These are phyloP conservation scores for Zeuzera pyrina DNA, from an alignment of 2,888 invertebrate genomes.

Conservation along the genomic window DNA sequence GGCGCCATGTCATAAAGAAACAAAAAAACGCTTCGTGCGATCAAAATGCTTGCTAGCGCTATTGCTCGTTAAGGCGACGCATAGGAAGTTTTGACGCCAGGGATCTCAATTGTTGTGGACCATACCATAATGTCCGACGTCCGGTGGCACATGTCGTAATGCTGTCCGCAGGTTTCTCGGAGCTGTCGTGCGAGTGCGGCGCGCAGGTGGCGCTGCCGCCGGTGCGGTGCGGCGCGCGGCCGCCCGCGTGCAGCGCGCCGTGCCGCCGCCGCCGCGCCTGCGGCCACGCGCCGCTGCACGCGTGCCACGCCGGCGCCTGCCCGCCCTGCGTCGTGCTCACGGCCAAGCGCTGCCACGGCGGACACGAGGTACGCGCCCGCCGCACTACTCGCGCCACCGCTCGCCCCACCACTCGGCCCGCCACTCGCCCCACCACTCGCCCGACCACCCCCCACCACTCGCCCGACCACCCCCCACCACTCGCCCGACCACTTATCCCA, in stretches of 20 bases:
- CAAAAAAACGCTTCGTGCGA: too few relatives aligned
- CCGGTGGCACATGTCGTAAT: neutral
- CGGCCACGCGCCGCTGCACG: constrained; percentile 86
- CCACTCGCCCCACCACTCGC: constrained; percentile 82
- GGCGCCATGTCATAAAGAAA: too few relatives aligned
- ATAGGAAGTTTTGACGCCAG: neutral
- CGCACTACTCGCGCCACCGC: constrained; percentile 73
- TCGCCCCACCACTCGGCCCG: constrained; percentile 55
- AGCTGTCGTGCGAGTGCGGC: constrained; percentile 94
- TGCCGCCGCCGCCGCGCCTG: constrained; percentile 86
- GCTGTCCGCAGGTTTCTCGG: constrained; percentile 78
- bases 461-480: neutral
- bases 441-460: constrained; percentile 15
- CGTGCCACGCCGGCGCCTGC: constrained; percentile 84
- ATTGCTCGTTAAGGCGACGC: too few relatives aligned
- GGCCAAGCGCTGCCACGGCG: constrained; percentile 84
- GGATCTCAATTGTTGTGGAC: neutral
- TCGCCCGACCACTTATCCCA: too few relatives aligned
- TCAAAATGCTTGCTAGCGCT: too few relatives aligned
- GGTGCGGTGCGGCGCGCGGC: constrained; percentile 91
- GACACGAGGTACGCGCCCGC: constrained; percentile 84
- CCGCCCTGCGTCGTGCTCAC: constrained; percentile 91
- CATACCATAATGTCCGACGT: neutral
- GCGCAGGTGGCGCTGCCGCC: constrained; percentile 90
- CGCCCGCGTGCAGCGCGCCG: constrained; percentile 84